These are phyloP conservation scores for Pteropus alecto DNA, from an alignment of 2,113 vertebrate genomes.

Conservation along the genomic window DNA sequence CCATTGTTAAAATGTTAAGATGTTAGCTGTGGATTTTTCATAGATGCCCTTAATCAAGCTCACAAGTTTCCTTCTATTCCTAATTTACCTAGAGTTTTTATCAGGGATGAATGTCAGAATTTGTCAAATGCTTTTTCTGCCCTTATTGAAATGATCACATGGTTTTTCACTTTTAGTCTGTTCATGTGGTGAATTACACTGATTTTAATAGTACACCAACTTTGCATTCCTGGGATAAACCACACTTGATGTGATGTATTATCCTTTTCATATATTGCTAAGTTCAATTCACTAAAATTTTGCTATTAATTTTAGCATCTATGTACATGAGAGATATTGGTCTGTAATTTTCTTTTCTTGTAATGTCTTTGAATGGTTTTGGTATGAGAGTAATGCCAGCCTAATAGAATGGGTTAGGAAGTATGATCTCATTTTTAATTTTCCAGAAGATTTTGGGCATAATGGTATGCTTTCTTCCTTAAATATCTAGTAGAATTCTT, in stretches of 20 bases:
- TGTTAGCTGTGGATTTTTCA: neutral
- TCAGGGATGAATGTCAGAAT: neutral
- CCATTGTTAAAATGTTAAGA: neutral
- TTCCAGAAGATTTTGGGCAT: neutral
- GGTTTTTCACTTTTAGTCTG: neutral
- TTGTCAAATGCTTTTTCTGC: neutral
- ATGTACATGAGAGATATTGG: neutral
- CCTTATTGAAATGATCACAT: neutral
- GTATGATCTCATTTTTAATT: neutral
- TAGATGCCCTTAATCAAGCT: neutral
- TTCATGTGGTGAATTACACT: neutral
- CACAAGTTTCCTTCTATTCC: neutral
- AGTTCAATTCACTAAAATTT: neutral
- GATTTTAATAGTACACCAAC: neutral
- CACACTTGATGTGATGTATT: neutral
- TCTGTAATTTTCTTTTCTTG: neutral
- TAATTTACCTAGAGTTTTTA: neutral
- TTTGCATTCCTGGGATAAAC: neutral
- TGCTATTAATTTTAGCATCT: neutral
- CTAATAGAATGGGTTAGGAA: neutral
- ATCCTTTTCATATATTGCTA: neutral
- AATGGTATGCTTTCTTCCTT: neutral
- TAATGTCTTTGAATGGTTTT: neutral
- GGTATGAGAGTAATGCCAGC: neutral
- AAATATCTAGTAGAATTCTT: neutral